Conservation (phyloP, 1,140 invertebrate genomes). For the Belonocnema kinseyi region DNA sequence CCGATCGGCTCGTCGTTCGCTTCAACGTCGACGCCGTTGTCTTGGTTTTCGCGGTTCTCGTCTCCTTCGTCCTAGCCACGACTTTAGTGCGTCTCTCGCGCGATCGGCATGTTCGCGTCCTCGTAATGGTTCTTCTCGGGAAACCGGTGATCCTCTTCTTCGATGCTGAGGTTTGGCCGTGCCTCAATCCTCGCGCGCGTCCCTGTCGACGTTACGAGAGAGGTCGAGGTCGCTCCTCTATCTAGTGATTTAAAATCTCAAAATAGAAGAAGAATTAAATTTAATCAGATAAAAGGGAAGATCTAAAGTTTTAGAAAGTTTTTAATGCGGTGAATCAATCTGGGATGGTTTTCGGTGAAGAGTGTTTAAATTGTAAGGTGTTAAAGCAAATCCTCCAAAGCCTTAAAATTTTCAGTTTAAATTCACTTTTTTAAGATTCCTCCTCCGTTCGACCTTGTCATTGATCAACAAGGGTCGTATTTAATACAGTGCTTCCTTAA, state of each 20-base stretch:
- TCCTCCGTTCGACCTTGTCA: conserved; percentile 32
- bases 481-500: not conserved
- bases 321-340: no score
- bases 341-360: no score
- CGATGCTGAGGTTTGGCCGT: conserved; percentile 13
- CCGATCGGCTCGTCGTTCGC: conserved; percentile 71
- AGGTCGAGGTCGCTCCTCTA: not conserved
- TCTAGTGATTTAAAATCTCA: conserved; percentile 10
- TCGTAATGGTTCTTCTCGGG: conserved; percentile 14
- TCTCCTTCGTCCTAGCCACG: conserved; percentile 30
- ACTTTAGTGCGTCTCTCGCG: conserved; percentile 38
- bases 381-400: no score
- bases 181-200: conserved; percentile 10
- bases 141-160: conserved; percentile 21
- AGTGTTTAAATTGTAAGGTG: no score
- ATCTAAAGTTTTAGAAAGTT: no score
- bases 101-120: conserved; percentile 46
- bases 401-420: no score
- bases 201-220: conserved; percentile 35
- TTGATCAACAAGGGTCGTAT: conserved; percentile 25
- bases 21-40: conserved; percentile 65
- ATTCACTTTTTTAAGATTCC: no score
- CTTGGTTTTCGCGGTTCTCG: conserved; percentile 44
- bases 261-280: no score
- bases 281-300: no score